Conservation (phyloP, 2,113 vertebrate genomes). For the Mesitornis unicolor region DNA sequence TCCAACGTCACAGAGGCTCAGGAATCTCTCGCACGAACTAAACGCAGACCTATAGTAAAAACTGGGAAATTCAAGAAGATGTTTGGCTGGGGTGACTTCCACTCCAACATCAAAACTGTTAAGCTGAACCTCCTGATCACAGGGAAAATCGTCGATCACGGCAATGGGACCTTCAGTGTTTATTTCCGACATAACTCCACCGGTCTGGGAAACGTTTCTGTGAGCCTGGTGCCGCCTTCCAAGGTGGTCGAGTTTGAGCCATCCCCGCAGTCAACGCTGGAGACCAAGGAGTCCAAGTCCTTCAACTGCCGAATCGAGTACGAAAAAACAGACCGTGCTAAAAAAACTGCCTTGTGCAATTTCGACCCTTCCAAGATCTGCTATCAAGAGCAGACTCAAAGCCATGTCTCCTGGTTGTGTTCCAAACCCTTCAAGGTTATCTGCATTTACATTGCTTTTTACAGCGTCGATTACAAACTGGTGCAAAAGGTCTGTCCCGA, state of each 20-base stretch:
- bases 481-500: slow-evolving; percentile 99
- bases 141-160: slow-evolving; percentile 97
- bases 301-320: slow-evolving; percentile 99
- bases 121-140: slow-evolving; percentile 99
- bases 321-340: slow-evolving; percentile 96
- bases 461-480: slow-evolving; percentile 99
- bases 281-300: slow-evolving; percentile 96
- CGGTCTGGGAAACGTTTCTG: slow-evolving; percentile 93
- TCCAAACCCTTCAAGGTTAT: slow-evolving; percentile 99
- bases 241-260: slow-evolving; percentile 97
- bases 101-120: slow-evolving; percentile 99
- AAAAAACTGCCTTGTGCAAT: slow-evolving; percentile 94
- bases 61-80: slow-evolving; percentile 99
- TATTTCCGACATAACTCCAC: slow-evolving; percentile 99
- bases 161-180: slow-evolving; percentile 97
- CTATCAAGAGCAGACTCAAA: slow-evolving; percentile 98
- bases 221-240: slow-evolving; percentile 96
- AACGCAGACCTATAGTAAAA: slow-evolving; percentile 97
- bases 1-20: slow-evolving; percentile 92
- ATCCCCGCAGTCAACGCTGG: slow-evolving; percentile 89
- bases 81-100: slow-evolving; percentile 99
- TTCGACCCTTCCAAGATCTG: slow-evolving; percentile 93
- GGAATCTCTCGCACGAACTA: slow-evolving; percentile 91
- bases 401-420: slow-evolving; percentile 98
- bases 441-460: slow-evolving; percentile 99